phyloP scores from a whole-genome alignment of 2,797 vertebrate species.

The Tangara arthus region DNA sequence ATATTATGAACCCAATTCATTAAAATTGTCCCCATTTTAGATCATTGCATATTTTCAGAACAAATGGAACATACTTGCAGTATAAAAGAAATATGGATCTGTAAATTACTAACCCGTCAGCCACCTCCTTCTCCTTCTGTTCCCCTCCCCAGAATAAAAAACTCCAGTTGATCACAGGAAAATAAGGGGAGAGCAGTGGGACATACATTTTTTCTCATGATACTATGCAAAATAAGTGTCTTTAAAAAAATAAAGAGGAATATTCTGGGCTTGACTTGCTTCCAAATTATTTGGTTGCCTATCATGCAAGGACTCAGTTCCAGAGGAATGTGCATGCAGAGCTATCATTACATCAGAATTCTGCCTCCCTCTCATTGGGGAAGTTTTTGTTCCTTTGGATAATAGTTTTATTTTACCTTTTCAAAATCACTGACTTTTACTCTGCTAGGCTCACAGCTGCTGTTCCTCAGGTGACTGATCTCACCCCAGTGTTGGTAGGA shows the following conservation, averaged over 20 bases:
- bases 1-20: constrained; percentile 40
- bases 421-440: neutral
- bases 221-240: neutral
- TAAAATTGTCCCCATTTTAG: constrained; percentile 56
- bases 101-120: neutral
- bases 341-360: neutral
- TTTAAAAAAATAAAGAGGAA: neutral
- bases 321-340: neutral
- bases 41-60: constrained; percentile 48
- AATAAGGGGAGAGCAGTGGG: neutral
- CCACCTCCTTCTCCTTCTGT: neutral
- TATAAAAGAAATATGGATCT: constrained; percentile 17
- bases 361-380: neutral
- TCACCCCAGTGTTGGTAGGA: neutral
- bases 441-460: neutral
- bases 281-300: neutral
- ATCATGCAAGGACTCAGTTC: neutral
- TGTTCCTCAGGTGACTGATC: neutral
- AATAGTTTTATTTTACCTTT: neutral
- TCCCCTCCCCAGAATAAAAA: neutral
- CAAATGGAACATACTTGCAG: constrained; percentile 1
- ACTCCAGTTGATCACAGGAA: neutral
- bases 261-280: neutral
- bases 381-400: neutral
- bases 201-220: neutral